A percentile compares a stretch with the other conserved stretches of the same genome.
Conservation (phyloP, 2,113 vertebrate genomes). For the Haliaeetus leucogaster region DNA sequence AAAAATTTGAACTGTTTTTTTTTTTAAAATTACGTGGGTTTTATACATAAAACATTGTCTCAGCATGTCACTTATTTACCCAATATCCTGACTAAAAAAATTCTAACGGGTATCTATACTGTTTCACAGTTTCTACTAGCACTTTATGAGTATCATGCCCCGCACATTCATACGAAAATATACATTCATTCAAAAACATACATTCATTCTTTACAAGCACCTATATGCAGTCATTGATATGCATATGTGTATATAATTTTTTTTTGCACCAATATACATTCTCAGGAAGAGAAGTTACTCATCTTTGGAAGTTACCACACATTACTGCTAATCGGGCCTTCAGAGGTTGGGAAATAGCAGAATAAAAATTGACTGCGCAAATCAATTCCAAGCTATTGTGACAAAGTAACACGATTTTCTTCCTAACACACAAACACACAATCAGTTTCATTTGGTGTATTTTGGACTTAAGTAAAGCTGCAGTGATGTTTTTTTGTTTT, state of each 20-base stretch:
- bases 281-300: neutral
- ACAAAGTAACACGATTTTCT: neutral
- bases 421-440: neutral
- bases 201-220: neutral
- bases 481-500: neutral
- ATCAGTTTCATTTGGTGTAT: neutral
- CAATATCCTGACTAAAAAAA: neutral
- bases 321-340: neutral
- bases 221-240: neutral
- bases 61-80: neutral
- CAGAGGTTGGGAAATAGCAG: neutral
- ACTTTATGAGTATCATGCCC: neutral
- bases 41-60: neutral
- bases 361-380: neutral
- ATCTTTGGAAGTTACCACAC: neutral
- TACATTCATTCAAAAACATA: neutral
- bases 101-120: neutral
- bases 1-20: neutral
- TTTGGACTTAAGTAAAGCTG: neutral
- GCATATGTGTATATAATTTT: neutral
- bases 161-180: neutral
- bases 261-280: neutral
- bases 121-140: neutral
- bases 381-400: neutral
- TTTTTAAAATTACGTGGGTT: rapidly evolving